Evolutionary conservation across 2,113 vertebrate species (phyloP).

Genomic region (Periophthalmodon schlosseri): DNA sequence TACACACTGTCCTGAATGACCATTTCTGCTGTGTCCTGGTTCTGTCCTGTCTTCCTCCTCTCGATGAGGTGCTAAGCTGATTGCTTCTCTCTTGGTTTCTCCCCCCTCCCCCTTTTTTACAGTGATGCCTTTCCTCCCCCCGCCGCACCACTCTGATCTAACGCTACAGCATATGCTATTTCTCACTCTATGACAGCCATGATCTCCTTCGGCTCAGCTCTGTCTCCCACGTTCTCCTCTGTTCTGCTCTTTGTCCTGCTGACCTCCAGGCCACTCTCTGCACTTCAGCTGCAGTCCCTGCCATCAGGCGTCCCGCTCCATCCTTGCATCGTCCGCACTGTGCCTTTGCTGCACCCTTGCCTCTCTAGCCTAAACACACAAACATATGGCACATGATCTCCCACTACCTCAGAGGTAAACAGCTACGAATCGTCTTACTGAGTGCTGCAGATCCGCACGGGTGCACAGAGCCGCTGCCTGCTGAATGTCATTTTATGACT

Average conservation of each 20-base stretch:
- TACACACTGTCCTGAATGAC: slow-evolving; percentile 50
- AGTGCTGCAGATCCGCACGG: slow-evolving; percentile 57
- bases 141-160: slow-evolving; percentile 70
- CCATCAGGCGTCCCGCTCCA: slow-evolving; percentile 50
- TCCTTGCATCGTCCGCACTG: slow-evolving; percentile 64
- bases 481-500: slow-evolving; percentile 71
- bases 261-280: slow-evolving; percentile 59
- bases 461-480: slow-evolving; percentile 60
- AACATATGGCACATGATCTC: slow-evolving; percentile 57
- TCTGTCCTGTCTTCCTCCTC: slow-evolving; percentile 53
- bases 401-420: slow-evolving; percentile 52
- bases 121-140: no score
- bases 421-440: slow-evolving; percentile 57
- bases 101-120: slow-evolving; percentile 40
- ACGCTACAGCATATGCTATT: slow-evolving; percentile 73
- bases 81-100: slow-evolving; percentile 42
- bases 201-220: slow-evolving; percentile 52
- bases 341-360: slow-evolving; percentile 61
- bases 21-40: slow-evolving; percentile 42
- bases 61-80: slow-evolving; percentile 65
- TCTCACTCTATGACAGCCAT: slow-evolving; percentile 72
- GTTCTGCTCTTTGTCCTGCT: slow-evolving; percentile 50
- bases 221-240: slow-evolving; percentile 29
- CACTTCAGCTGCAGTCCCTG: slow-evolving; percentile 61
- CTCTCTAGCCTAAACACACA: slow-evolving; percentile 57